Evolutionary conservation across 2,113 vertebrate genomes (phyloP).

Genomic region (Trichechus manatus): DNA sequence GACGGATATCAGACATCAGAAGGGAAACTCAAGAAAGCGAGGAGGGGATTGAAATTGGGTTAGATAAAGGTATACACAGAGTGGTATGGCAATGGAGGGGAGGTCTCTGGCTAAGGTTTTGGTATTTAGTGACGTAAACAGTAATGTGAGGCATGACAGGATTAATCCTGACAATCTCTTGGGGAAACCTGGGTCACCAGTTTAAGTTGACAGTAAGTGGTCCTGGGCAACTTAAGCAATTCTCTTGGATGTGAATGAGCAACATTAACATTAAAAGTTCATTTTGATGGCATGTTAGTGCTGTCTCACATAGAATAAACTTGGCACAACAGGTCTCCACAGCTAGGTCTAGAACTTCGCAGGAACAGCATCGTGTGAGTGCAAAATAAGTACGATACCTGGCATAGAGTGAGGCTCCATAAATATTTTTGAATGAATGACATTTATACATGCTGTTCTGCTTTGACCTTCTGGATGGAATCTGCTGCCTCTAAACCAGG

Average conservation of each 20-base stretch:
- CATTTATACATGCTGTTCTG: background rate
- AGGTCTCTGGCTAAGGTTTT: background rate
- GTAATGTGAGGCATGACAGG: background rate
- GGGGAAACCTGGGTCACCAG: background rate
- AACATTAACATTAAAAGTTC: background rate
- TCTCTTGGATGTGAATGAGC: background rate
- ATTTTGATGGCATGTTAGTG: background rate
- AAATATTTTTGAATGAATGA: background rate
- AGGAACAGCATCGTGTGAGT: background rate
- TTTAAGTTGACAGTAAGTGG: slow-evolving; percentile 1
- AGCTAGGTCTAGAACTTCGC: background rate
- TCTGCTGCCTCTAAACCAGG: background rate
- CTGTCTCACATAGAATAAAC: background rate
- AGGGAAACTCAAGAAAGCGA: background rate
- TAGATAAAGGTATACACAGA: background rate
- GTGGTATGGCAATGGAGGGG: background rate
- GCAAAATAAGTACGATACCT: background rate
- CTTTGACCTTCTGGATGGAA: background rate
- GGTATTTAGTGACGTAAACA: background rate
- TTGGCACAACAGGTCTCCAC: background rate
- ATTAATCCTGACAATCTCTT: slow-evolving; percentile 29
- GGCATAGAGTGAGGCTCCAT: background rate
- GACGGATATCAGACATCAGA: background rate
- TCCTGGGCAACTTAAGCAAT: background rate
- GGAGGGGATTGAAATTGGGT: background rate